Percentiles rank a stretch among this genome's conserved stretches.
These are phyloP conservation scores for Philopotamus ludificatus DNA, from an alignment of 1,140 invertebrate genomes.

Conservation along the genomic window DNA sequence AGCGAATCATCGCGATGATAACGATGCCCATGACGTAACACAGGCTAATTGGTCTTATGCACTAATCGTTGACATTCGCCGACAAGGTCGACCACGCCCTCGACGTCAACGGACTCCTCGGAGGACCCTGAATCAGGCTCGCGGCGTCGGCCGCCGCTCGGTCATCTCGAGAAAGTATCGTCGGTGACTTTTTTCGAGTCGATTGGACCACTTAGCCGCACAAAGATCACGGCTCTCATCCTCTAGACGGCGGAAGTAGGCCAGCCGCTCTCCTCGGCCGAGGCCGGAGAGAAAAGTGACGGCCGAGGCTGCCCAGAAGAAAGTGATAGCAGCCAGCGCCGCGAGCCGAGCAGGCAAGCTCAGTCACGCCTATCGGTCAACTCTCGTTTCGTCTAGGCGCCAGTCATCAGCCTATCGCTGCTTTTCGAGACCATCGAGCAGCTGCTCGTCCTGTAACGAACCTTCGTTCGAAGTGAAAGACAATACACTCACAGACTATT, in stretches of 20 bases:
- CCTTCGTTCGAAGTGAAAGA: no score
- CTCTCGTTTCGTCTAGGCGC: neutral
- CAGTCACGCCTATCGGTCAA: neutral
- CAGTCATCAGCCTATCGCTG: no score
- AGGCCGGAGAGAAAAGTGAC: constrained; percentile 19
- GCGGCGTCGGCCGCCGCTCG: neutral
- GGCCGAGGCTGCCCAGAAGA: constrained; percentile 25
- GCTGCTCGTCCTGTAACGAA: no score
- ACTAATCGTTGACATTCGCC: no score
- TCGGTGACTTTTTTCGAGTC: neutral
- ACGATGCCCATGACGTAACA: no score
- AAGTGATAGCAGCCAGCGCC: constrained; percentile 13
- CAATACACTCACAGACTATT: no score
- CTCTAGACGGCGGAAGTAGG: constrained; percentile 14
- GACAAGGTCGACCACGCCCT: neutral
- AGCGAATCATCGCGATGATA: no score
- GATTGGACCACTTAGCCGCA: constrained; percentile 1
- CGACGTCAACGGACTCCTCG: neutral
- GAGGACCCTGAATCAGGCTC: neutral
- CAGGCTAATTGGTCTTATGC: no score
- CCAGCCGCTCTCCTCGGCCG: constrained; percentile 22
- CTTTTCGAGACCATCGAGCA: neutral
- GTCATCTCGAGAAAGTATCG: neutral
- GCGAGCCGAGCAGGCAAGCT: no score
- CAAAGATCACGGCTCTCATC: constrained; percentile 13